phyloP scores from a whole-genome alignment of 64 coral and sea anemone genomes.

The Pocillopora damicornis region DNA sequence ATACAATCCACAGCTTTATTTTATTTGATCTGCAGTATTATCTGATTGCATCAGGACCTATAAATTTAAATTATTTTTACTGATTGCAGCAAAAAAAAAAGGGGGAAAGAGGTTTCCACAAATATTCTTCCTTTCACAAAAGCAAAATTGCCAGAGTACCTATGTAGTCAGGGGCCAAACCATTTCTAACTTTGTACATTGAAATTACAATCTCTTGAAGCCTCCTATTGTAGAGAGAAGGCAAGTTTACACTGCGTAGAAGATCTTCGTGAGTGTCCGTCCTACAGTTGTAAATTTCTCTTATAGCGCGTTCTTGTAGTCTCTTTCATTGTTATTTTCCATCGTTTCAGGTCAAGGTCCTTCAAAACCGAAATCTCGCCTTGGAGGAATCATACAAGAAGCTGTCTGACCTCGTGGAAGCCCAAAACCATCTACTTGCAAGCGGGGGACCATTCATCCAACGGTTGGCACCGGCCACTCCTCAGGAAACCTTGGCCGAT shows the following conservation, averaged over 20 bases:
- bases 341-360: constrained; percentile 47
- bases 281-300: not conserved
- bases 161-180: too few species aligned
- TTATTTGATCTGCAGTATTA: too few species aligned
- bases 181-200: too few species aligned
- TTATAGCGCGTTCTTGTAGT: constrained; percentile 39
- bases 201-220: too few species aligned
- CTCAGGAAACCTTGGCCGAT: constrained; percentile 29
- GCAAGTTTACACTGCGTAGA: not conserved
- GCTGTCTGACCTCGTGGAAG: constrained; percentile 84
- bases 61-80: too few species aligned
- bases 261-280: not conserved
- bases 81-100: too few species aligned
- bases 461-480: constrained; percentile 35
- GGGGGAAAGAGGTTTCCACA: too few species aligned
- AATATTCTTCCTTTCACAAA: too few species aligned
- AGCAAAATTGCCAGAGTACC: too few species aligned
- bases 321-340: not conserved
- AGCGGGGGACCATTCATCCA: constrained; percentile 68
- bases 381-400: constrained; percentile 89
- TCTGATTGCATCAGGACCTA: too few species aligned
- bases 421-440: constrained; percentile 90
- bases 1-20: too few species aligned
- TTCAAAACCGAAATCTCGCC: constrained; percentile 81
- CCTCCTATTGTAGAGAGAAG: not conserved